Evolutionary conservation across 2,113 vertebrate genomes (phyloP).

Genomic region (Psilopogon haemacephalus): DNA sequence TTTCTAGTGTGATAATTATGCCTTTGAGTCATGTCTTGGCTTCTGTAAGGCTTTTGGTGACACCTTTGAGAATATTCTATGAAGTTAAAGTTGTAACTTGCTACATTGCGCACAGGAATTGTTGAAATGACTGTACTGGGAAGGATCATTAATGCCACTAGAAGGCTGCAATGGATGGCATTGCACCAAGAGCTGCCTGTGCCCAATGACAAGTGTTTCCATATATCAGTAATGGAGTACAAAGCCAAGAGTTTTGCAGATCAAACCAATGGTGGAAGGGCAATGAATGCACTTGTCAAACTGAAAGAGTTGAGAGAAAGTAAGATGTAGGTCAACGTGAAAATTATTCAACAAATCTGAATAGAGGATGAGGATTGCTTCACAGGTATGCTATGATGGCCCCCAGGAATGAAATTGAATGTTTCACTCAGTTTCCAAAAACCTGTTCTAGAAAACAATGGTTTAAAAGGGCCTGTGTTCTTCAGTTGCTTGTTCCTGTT

Average conservation of each 20-base stretch:
- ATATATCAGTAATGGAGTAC: not conserved
- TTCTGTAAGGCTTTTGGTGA: not conserved
- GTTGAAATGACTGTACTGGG: not conserved
- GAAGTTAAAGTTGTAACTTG: not conserved
- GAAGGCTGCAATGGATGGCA: not conserved
- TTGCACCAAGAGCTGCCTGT: not conserved
- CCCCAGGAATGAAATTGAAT: not conserved
- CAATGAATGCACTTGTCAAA: not conserved
- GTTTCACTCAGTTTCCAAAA: not conserved
- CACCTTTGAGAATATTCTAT: not conserved
- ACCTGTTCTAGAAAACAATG: not conserved
- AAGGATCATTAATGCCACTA: not conserved
- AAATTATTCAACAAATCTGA: not conserved
- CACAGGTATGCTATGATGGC: not conserved
- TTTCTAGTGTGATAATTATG: not conserved
- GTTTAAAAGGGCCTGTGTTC: not conserved
- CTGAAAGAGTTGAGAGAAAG: not conserved
- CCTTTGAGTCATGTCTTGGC: not conserved
- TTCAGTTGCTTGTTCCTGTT: not conserved
- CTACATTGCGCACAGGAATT: not conserved
- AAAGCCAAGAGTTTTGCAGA: not conserved
- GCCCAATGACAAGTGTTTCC: not conserved
- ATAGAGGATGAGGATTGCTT: not conserved
- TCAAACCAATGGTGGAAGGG: not conserved
- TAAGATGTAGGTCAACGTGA: not conserved